These are phyloP conservation scores for Tachysurus vachellii DNA, from an alignment of 2,113 vertebrate genomes.

Conservation along the genomic window DNA sequence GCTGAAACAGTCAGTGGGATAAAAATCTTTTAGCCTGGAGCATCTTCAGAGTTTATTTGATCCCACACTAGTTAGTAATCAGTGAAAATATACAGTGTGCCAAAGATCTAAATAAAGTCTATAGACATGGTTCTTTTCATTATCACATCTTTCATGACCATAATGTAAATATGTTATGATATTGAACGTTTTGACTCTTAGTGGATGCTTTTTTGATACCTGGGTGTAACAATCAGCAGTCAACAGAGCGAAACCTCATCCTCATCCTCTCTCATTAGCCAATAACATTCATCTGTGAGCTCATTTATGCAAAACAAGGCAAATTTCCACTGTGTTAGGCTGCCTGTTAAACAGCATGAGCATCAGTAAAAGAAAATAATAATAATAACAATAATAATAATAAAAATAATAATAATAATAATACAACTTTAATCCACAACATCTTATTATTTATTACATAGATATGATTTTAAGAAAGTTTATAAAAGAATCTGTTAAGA, in stretches of 20 bases:
- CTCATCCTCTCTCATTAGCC: neutral
- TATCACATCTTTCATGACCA: neutral
- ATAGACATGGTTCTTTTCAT: neutral
- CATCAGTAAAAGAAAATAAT: too few relatives aligned
- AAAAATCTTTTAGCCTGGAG: neutral
- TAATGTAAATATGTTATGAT: neutral
- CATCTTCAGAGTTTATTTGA: neutral
- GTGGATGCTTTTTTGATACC: neutral
- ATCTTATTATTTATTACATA: too few relatives aligned
- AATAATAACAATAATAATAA: too few relatives aligned
- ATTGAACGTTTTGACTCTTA: too few relatives aligned
- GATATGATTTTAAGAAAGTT: too few relatives aligned
- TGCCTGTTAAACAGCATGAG: too few relatives aligned
- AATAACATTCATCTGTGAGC: neutral
- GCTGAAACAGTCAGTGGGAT: neutral
- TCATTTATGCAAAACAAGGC: neutral
- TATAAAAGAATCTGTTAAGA: too few relatives aligned
- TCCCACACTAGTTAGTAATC: neutral
- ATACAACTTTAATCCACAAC: too few relatives aligned
- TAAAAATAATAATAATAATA: too few relatives aligned
- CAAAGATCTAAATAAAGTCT: neutral
- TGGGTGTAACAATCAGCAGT: neutral
- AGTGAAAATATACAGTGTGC: neutral
- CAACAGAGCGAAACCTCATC: neutral
- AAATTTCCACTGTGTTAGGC: too few relatives aligned